Percentiles rank a stretch among this genome's conserved stretches.
Evolutionary conservation across 2,797 vertebrate species (phyloP).

Genomic region (Pagetopsis macropterus): DNA sequence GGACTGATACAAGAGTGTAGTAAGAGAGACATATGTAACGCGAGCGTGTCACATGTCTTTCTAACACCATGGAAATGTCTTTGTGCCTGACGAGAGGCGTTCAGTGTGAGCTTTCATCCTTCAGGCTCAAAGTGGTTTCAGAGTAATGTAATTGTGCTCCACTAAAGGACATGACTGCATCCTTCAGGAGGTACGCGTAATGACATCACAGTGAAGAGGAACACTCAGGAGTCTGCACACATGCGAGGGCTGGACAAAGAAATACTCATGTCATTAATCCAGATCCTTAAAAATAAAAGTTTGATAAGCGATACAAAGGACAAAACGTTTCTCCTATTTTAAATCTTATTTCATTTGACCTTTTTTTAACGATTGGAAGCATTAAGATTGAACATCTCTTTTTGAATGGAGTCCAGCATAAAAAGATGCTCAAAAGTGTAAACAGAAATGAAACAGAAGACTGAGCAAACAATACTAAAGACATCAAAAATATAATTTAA

Average conservation of each 20-base stretch:
- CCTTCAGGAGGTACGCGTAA: slow-evolving; percentile 42
- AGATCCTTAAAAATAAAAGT: not conserved
- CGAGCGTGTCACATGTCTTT: slow-evolving; percentile 25
- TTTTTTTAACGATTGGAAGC: too few species aligned
- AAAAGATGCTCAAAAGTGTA: not conserved
- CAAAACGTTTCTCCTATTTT: not conserved
- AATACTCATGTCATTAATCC: not conserved
- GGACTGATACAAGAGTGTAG: slow-evolving; percentile 31
- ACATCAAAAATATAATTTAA: not conserved
- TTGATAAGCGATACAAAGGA: not conserved
- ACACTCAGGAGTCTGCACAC: slow-evolving; percentile 25
- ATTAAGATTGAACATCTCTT: not conserved
- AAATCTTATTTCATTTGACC: not conserved
- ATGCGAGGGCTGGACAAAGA: not conserved
- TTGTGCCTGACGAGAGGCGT: slow-evolving; percentile 10
- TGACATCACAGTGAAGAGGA: slow-evolving; percentile 18
- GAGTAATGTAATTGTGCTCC: slow-evolving; percentile 60
- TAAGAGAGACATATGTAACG: slow-evolving; percentile 28
- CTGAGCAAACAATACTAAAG: too few species aligned
- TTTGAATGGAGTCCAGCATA: not conserved
- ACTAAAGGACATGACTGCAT: slow-evolving; percentile 46
- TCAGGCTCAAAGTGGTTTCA: slow-evolving; percentile 39
- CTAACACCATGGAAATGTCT: slow-evolving; percentile 34
- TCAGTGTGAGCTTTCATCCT: slow-evolving; percentile 22
- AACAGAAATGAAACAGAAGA: not conserved